Base-by-base conservation (phyloP, 2,888 invertebrate genomes). In the Harmothoe impar region DNA sequence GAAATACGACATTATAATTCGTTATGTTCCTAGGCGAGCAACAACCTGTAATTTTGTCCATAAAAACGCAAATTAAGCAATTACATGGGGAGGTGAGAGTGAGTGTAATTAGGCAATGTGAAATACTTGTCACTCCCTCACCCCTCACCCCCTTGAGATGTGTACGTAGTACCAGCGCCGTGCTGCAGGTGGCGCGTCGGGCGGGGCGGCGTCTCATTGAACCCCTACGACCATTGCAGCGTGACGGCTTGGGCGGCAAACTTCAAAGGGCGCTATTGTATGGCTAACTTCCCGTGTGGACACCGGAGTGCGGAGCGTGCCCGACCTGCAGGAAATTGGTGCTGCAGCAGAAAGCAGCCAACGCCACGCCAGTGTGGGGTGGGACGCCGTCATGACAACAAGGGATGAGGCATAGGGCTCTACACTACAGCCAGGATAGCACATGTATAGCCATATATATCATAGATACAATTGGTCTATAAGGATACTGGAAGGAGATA, bases 121-220 rank as follows among this genome's bases (percentile, higher is more conserved):
- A 43, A 43, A 10, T 43, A 10, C 43, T 43, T 10, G 43, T 43
- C 43, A 3, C 10, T 7, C 43, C 43, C 43, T 43, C 5, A 3
- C 43, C 3, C 43, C 5, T 7, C 43, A 43, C n/a, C n/a, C n/a
- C n/a, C n/a, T n/a, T n/a, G n/a, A n/a, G n/a, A n/a, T n/a, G 54
- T 15, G 54, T 20, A 10, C 20, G 10, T 54, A 54, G 20, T 54
- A 20, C 10, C 20, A n/a, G 10, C 25, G 62, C 1, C 62, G 62
- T 62, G 62, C 62, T n/a, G n/a, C 62, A 62, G 62, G 62, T 62
- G 62, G 62, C 62, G n/a, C 62, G n/a, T 20, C 25, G 62, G 20
- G 3, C 25, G n/a, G 12, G 43, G 43, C 62, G 62, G 62, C 62
- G 23, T n/a, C 62, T 15, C 62, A 20, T n/a, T 62, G 20, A n/a